phyloP scores from a whole-genome alignment of 1,140 invertebrate species.

The Paralvinella palmiformis region DNA sequence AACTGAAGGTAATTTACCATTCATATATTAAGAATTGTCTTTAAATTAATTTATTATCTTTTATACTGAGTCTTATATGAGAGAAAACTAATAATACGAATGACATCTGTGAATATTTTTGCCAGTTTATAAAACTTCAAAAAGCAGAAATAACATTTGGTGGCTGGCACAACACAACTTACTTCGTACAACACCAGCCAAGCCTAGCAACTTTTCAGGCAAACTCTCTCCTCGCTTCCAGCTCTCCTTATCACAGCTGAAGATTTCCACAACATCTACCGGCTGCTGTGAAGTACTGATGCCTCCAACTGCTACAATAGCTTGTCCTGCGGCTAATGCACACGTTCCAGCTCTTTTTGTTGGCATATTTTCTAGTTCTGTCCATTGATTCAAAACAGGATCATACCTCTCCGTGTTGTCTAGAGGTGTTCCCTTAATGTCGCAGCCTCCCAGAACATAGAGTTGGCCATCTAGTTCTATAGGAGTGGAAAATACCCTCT shows the following conservation, averaged over 20 bases:
- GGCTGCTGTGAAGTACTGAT: conserved; percentile 38
- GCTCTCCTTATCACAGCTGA: conserved; percentile 33
- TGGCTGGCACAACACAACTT: conserved; percentile 9
- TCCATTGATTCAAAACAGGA: conserved; percentile 37
- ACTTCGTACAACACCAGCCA: conserved; percentile 41
- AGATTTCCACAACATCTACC: conserved; percentile 42
- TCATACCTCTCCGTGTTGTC: conserved; percentile 40
- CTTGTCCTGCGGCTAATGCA: conserved; percentile 33
- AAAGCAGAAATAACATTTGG: no score
- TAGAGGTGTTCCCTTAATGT: conserved; percentile 38
- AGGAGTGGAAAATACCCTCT: conserved; percentile 39
- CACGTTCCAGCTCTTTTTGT: conserved; percentile 42
- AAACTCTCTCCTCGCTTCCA: conserved; percentile 31
- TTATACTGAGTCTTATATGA: no score
- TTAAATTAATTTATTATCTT: no score
- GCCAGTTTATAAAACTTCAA: no score
- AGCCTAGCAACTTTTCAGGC: conserved; percentile 30
- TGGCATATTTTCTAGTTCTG: conserved; percentile 33
- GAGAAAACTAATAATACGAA: no score
- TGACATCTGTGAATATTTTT: no score
- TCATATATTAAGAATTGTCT: no score
- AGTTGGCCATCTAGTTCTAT: conserved; percentile 30
- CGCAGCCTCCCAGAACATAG: conserved; percentile 46
- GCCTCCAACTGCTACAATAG: conserved; percentile 41
- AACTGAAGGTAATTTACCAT: no score